Evolutionary conservation across 2,797 vertebrate genomes (phyloP), one percentile per base, ranked within the genome.

Genomic region (Rhinatrema bivittatum): DNA sequence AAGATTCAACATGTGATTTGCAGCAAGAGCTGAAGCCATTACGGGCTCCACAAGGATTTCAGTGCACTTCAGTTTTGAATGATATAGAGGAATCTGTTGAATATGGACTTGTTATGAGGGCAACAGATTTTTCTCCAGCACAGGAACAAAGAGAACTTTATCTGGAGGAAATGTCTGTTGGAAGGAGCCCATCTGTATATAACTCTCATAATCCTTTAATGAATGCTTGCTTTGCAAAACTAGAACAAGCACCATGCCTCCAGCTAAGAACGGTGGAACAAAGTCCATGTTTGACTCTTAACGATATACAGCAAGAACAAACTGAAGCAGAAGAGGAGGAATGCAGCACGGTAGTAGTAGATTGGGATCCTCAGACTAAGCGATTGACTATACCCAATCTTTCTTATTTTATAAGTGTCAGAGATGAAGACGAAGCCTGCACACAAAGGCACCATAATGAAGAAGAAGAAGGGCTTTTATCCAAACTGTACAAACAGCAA

Each of bases 301-400:
- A 28, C 3, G 22, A 2, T 7, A 10, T 11, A 11, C 20, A 46
- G n/a, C 26, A 26, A 16, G 21, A 38, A 6, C 14, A 25, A 29
- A 9, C 10, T 15, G 23, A 38, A n/a, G 10, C 3, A 3, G 57
- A 54, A 16, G 32, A 47, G 14, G 44, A 52, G 14, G 9, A 23
- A 13, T 42, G 45, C 3, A 32, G 37, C 7, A 42, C 33, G 4
- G 48, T 55, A 2, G 16, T 78, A 35, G 39, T 80, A 3, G 52
- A 77, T 0, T 84, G 72, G 81, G 67, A 79, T 59, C 70, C 75
- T 25, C 33, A 12, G 8, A 74, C 42, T 5, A 48, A 71, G 31
- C 67, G 43, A 15, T 39, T 82, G 3, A 60, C 48, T 46, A 61
- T 82, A 29, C 62, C 78, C 29, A 48, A 46, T 1, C 43, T 75